Evolutionary conservation across 2,888 invertebrate species (phyloP).

Genomic region (Leucophenga maculata): DNA sequence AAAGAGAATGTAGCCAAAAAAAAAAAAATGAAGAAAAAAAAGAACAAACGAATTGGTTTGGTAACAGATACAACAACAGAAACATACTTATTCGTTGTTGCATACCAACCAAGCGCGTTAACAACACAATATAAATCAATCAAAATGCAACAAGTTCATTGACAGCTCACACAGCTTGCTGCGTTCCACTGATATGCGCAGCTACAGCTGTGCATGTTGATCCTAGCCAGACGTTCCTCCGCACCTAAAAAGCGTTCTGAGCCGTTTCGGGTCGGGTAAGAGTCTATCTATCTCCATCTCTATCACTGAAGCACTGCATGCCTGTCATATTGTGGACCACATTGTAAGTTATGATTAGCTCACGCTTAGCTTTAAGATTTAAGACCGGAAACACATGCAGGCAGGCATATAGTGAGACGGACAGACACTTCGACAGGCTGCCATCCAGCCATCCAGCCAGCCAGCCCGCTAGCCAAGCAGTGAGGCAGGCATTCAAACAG

Average conservation of each 20-base stretch:
- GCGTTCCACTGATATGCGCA: not conserved
- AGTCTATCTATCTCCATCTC: slow-evolving; percentile 13
- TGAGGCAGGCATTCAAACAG: not conserved
- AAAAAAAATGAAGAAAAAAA: slow-evolving; percentile 15
- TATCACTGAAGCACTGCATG: slow-evolving; percentile 25
- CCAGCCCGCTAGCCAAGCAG: too few species aligned
- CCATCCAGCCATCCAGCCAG: too few species aligned
- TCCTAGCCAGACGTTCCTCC: not conserved
- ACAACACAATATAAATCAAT: slow-evolving; percentile 70
- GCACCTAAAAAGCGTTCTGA: slow-evolving; percentile 3
- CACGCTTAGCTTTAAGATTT: slow-evolving; percentile 61
- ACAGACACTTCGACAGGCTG: slow-evolving; percentile 7
- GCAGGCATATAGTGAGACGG: slow-evolving; percentile 2
- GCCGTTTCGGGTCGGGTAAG: too few species aligned
- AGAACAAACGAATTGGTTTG: not conserved
- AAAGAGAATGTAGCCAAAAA: slow-evolving; percentile 10
- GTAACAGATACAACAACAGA: not conserved
- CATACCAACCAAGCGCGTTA: slow-evolving; percentile 35
- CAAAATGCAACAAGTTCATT: slow-evolving; percentile 68
- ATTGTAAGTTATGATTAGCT: slow-evolving; percentile 67
- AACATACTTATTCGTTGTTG: too few species aligned
- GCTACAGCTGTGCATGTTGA: not conserved
- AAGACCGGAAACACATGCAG: slow-evolving; percentile 58
- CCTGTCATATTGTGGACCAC: slow-evolving; percentile 66
- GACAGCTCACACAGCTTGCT: slow-evolving; percentile 69